Conservation (phyloP, 2,113 vertebrate species). For the Anarrhichthys ocellatus region DNA sequence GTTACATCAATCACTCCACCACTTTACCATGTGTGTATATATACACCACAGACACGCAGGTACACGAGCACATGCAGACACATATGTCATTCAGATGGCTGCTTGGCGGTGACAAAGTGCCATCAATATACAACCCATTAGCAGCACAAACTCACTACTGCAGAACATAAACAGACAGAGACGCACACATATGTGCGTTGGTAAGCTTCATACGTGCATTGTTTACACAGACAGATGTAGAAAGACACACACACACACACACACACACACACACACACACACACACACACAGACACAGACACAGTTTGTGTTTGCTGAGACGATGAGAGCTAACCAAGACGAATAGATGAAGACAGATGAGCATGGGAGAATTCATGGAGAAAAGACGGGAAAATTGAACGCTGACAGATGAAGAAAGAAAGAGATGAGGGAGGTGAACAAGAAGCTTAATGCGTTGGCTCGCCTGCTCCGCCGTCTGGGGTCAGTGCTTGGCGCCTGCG, state of each 20-base stretch:
- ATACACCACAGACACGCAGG: neutral
- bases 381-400: conserved; percentile 16
- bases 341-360: conserved; percentile 43
- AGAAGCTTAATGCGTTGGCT: conserved; percentile 6
- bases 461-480: neutral
- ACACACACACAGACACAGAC: neutral
- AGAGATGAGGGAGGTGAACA: conserved; percentile 3
- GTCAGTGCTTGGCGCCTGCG: neutral
- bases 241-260: conserved; percentile 14
- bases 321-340: conserved; percentile 15
- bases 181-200: neutral
- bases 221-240: neutral
- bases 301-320: conserved; percentile 29
- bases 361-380: neutral
- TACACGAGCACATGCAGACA: conserved; percentile 4
- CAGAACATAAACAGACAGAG: conserved; percentile 12
- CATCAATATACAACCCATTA: conserved; percentile 52
- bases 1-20: conserved; percentile 32
- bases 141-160: conserved; percentile 25
- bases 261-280: neutral
- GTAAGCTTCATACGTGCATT: neutral
- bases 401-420: neutral
- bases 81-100: conserved; percentile 24
- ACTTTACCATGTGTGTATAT: neutral
- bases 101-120: conserved; percentile 41